A percentile compares a stretch with the other conserved stretches of the same genome.
These are phyloP conservation scores for Tauraco erythrolophus DNA, from an alignment of 2,113 vertebrate genomes.

Conservation along the genomic window DNA sequence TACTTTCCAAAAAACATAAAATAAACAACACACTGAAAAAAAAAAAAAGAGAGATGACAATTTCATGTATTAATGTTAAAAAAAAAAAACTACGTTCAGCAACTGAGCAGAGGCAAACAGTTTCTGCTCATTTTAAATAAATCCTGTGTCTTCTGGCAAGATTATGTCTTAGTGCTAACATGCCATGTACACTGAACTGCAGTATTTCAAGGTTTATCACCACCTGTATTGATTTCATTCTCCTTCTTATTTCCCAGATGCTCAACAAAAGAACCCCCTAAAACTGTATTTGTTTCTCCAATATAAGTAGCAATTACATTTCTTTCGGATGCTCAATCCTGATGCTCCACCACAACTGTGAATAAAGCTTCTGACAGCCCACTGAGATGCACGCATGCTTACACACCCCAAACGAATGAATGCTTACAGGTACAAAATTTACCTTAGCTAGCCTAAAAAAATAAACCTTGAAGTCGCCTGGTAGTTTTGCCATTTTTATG, in stretches of 20 bases:
- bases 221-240: not conserved
- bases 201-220: conserved; percentile 4
- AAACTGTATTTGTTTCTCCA: not conserved
- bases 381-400: not conserved
- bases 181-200: not conserved
- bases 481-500: not conserved
- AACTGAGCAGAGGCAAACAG: not conserved
- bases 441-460: not conserved
- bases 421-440: not conserved
- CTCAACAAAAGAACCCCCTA: not conserved
- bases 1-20: not conserved
- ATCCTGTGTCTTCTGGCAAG: not conserved
- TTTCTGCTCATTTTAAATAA: not conserved
- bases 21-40: not conserved
- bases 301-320: not conserved
- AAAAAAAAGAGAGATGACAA: not conserved
- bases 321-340: not conserved
- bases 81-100: not conserved
- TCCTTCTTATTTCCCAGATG: conserved; percentile 10
- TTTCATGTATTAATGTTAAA: not conserved
- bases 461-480: not conserved
- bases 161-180: not conserved
- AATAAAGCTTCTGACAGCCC: not conserved
- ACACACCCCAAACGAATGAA: not conserved
- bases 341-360: not conserved